Conservation (phyloP, 2,888 invertebrate genomes). For the Epinotia brunnichana region DNA sequence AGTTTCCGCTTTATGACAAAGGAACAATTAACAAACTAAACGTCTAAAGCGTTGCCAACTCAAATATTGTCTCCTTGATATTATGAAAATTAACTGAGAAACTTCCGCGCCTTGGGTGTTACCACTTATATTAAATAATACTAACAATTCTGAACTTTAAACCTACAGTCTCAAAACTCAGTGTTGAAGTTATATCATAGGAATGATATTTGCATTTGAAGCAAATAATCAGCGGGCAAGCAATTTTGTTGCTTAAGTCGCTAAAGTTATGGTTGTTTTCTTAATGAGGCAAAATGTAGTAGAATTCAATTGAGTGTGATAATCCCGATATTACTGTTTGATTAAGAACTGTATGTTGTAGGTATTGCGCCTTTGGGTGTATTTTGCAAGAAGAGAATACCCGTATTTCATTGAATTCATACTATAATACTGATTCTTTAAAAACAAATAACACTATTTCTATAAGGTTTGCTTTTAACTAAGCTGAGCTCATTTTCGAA, state of each 20-base stretch:
- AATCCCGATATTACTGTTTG: background rate
- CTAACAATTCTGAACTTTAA: background rate
- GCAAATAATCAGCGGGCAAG: background rate
- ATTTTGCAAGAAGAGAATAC: background rate
- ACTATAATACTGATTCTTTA: background rate
- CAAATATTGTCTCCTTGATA: conserved; percentile 9
- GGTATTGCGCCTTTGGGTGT: background rate
- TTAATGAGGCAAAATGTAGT: background rate
- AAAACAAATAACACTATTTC: background rate
- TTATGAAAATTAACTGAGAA: conserved; percentile 11
- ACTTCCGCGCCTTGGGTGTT: conserved; percentile 11
- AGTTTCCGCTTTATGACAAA: background rate
- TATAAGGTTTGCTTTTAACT: background rate
- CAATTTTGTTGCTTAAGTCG: background rate
- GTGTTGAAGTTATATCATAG: background rate
- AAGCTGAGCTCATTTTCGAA: too few relatives aligned
- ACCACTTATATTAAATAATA: background rate
- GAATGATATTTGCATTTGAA: background rate
- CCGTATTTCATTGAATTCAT: background rate
- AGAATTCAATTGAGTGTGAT: background rate
- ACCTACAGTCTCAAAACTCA: background rate
- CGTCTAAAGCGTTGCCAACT: background rate
- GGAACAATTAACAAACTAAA: conserved; percentile 7
- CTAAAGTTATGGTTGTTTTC: background rate
- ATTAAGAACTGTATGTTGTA: background rate